phyloP scores from a whole-genome alignment of 2,797 vertebrate genomes.

The Prionace glauca region DNA sequence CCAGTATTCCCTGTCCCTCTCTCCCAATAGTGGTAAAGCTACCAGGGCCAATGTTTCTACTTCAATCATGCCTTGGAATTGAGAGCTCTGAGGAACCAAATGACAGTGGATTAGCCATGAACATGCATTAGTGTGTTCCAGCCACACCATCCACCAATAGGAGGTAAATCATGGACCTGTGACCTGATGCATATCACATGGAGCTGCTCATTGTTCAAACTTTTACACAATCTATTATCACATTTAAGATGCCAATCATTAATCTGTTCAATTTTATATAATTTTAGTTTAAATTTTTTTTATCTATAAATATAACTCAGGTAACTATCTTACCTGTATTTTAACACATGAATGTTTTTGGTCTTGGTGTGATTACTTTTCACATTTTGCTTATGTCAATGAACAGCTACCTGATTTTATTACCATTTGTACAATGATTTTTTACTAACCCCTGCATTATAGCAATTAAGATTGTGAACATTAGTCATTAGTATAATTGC shows the following conservation, averaged over 20 bases:
- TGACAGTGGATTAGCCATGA: background rate
- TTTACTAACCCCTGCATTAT: background rate
- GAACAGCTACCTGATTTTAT: background rate
- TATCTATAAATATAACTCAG: background rate
- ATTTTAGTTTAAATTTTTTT: background rate
- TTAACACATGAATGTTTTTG: background rate
- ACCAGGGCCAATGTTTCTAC: background rate
- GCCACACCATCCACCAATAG: background rate
- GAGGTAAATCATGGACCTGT: background rate
- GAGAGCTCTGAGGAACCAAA: background rate
- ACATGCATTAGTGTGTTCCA: background rate
- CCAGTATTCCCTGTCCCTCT: background rate
- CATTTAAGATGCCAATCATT: background rate
- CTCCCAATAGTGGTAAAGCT: background rate
- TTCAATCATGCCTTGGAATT: background rate
- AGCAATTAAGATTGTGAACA: slow-evolving; percentile 6
- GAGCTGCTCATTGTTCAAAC: background rate
- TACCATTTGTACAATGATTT: background rate
- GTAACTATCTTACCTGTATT: background rate
- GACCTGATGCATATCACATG: background rate
- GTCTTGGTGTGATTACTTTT: background rate
- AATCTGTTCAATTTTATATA: background rate
- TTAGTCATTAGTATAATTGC: slow-evolving; percentile 19
- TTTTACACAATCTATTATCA: background rate
- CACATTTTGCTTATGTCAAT: background rate